phyloP scores from a whole-genome alignment of 2,113 vertebrate species.

The Myodes glareolus region DNA sequence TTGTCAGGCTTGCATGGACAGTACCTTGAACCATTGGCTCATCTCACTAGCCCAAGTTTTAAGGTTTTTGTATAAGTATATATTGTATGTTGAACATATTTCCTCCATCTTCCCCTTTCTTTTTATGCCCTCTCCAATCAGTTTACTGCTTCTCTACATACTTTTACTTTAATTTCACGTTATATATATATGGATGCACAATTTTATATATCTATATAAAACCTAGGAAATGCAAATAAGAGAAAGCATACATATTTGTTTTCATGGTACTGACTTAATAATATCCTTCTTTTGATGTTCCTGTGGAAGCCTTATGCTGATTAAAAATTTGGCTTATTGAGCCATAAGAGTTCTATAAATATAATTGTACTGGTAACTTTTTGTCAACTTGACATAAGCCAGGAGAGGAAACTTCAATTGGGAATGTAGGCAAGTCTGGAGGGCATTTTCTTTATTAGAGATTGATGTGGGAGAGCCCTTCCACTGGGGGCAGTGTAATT shows the following conservation, averaged over 20 bases:
- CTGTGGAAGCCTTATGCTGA: background rate
- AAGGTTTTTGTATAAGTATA: background rate
- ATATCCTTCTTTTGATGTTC: background rate
- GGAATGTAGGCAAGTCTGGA: background rate
- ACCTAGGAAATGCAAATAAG: background rate
- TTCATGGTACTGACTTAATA: background rate
- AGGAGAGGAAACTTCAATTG: background rate
- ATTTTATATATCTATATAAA: background rate
- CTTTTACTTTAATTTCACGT: background rate
- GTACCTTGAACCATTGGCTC: background rate
- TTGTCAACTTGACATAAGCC: background rate
- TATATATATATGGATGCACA: too few relatives aligned
- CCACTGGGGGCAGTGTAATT: background rate
- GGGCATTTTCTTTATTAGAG: background rate
- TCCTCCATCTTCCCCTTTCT: background rate
- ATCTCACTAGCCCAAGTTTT: background rate
- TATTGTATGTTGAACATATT: background rate
- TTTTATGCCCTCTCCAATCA: background rate
- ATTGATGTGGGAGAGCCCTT: background rate
- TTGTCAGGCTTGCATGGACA: background rate
- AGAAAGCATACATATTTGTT: background rate
- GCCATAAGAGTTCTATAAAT: background rate
- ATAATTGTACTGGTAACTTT: background rate
- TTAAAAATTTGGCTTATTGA: background rate
- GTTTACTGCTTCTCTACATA: too few relatives aligned